phyloP scores from a whole-genome alignment of 2,888 invertebrate species.

The Neuroscelio doddi region DNA sequence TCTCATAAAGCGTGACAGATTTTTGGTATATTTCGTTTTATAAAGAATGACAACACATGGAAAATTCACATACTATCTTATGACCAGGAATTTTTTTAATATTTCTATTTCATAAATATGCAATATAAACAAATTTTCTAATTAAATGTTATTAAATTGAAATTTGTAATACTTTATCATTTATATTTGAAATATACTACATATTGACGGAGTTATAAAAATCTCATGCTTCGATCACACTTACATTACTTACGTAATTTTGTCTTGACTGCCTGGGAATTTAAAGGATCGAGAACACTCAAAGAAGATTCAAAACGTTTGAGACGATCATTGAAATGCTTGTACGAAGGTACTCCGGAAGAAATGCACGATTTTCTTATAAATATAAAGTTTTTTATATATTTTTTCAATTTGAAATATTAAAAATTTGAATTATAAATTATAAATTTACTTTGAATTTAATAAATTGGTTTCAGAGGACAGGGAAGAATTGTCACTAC shows the following conservation, averaged over 20 bases:
- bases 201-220: too few species aligned
- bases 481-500: conserved; percentile 26
- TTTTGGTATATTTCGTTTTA: background rate
- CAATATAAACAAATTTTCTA: too few species aligned
- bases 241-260: conserved; percentile 31
- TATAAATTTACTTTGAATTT: conserved; percentile 23
- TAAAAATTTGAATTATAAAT: too few species aligned
- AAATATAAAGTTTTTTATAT: too few species aligned
- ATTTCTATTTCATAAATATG: too few species aligned
- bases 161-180: too few species aligned
- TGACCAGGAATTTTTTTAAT: too few species aligned
- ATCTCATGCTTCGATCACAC: conserved; percentile 4
- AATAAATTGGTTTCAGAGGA: conserved; percentile 19
- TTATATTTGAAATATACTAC: too few species aligned
- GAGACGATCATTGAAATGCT: conserved; percentile 24
- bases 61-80: too few species aligned
- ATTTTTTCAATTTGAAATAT: too few species aligned
- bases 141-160: too few species aligned
- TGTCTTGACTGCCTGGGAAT: background rate
- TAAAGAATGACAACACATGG: background rate
- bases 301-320: conserved; percentile 15
- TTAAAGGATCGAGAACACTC: conserved; percentile 9
- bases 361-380: background rate
- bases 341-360: background rate
- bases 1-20: conserved; percentile 7